A percentile compares a stretch with the other conserved stretches of the same genome.
Evolutionary conservation across 2,113 vertebrate genomes (phyloP).

Genomic region (Telmatochromis brichardi): DNA sequence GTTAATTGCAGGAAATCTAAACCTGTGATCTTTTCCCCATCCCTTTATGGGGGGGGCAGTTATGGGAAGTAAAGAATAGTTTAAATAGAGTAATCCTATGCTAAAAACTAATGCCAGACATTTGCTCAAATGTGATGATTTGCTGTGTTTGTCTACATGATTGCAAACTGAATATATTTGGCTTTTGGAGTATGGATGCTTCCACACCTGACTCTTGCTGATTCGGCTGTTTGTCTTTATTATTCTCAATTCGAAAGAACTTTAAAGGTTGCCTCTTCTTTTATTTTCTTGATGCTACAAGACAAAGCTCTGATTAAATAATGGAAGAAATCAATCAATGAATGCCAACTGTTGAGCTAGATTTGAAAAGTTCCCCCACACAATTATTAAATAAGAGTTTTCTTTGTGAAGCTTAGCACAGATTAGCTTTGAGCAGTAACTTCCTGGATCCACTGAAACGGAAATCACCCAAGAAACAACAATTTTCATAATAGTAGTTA

Average conservation of each 20-base stretch:
- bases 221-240: background rate
- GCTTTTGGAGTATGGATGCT: background rate
- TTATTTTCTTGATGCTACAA: background rate
- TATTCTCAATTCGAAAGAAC: background rate
- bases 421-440: background rate
- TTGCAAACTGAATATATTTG: background rate
- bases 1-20: background rate
- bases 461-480: background rate
- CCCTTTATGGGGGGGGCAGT: accelerated
- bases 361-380: background rate
- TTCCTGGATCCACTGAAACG: background rate
- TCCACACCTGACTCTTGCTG: background rate
- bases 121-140: background rate
- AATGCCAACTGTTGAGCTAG: background rate
- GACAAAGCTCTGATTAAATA: background rate
- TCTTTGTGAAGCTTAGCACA: background rate
- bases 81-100: background rate
- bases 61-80: background rate
- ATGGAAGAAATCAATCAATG: background rate
- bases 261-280: background rate
- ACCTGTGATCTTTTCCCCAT: background rate
- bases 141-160: background rate
- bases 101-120: background rate
- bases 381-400: background rate
- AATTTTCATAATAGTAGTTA: background rate